Evolutionary conservation across 2,888 invertebrate genomes (phyloP).

Genomic region (Lutraria lutraria): DNA sequence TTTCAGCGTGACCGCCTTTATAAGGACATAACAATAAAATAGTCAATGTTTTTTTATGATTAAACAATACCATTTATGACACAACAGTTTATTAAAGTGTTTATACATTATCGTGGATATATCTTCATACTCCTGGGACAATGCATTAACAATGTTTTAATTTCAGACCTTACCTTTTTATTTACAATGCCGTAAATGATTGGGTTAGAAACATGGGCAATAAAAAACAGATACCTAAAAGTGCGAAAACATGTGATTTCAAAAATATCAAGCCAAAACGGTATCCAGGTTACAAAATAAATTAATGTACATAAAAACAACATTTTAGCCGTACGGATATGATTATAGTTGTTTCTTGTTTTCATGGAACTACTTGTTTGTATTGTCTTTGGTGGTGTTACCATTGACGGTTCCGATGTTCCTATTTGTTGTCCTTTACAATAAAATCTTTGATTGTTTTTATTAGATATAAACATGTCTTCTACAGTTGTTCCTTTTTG

Average conservation of each 20-base stretch:
- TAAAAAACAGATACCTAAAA: conserved; percentile 76
- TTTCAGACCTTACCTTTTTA: conserved; percentile 71
- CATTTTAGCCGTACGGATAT: conserved; percentile 79
- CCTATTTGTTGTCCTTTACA: background rate
- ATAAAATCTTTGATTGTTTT: too few species aligned
- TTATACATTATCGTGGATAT: too few species aligned
- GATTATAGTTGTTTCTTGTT: conserved; percentile 53
- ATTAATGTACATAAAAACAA: conserved; percentile 80
- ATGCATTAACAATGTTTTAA: conserved; percentile 56
- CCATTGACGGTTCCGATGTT: background rate
- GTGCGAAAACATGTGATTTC: conserved; percentile 71
- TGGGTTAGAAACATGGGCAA: conserved; percentile 80
- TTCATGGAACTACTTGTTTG: background rate
- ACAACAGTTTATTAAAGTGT: too few species aligned
- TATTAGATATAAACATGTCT: too few species aligned
- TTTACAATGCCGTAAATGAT: conserved; percentile 81
- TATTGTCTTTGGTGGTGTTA: background rate
- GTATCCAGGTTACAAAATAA: conserved; percentile 79
- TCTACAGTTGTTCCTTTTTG: too few species aligned
- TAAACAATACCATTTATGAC: too few species aligned
- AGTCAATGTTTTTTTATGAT: too few species aligned
- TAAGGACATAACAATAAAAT: too few species aligned
- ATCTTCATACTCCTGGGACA: background rate
- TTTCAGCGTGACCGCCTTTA: too few species aligned
- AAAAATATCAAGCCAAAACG: conserved; percentile 82